Evolutionary conservation across 2,888 invertebrate species (phyloP), one percentile per base, ranked within the genome.

Genomic region (Chorisops tibialis): DNA sequence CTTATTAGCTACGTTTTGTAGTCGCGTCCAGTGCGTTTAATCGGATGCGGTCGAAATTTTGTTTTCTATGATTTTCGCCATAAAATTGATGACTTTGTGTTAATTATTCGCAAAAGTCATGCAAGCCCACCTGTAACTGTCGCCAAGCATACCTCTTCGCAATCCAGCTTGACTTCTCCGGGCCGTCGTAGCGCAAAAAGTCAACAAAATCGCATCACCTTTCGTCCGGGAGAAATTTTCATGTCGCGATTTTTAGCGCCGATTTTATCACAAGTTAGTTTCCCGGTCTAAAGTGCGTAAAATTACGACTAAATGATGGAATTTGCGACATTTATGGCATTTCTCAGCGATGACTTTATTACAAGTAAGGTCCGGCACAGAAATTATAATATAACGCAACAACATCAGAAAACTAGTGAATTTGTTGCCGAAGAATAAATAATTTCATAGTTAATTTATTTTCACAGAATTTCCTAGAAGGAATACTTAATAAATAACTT

Each of bases 81-180:
- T 54, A 54, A 54, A 54, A 54, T 54, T 54, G 52, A 54, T 54
- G 39, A 54, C 52, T 54, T 54, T 54, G 52, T 54, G 52, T 54
- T 54, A 54, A 54, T 54, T 54, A 54, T 41, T 41, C 52, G 39
- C 11, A 11, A 54, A 21, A n/a, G 16, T 16, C 35, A 7, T 39
- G 7, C 19, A 41, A 39, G 22, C 39, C 52, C 52, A 54, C 41
- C 52, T 54, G 52, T 14, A 39, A 39, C 6, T 21, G 41, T 41
- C 41, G 52, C 22, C 21, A 37, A 19, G 30, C 30, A 7, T 30
- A 9, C 5, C 30, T 30, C 30, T 30, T 5, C 9, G 30, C 30
- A 9, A 30, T 30, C n/a, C n/a, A n/a, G n/a, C n/a, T n/a, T n/a
- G n/a, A n/a, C n/a, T n/a, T n/a, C n/a, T n/a, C 16, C 9, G 45